These are phyloP conservation scores for Mesorhabditis spiculigera DNA, from an alignment of 2,888 invertebrate genomes.

Conservation along the genomic window DNA sequence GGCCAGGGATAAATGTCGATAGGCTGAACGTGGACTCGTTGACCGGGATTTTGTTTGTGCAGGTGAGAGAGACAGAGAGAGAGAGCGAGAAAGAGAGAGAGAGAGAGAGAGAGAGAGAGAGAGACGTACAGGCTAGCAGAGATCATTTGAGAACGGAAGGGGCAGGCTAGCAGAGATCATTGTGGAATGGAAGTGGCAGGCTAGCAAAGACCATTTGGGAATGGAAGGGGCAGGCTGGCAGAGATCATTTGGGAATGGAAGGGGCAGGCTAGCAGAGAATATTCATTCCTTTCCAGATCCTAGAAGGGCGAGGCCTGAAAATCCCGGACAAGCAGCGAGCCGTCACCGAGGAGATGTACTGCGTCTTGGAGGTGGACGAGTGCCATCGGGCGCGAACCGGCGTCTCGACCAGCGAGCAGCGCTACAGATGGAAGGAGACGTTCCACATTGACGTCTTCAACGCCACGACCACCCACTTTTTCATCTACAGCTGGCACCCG, in stretches of 20 bases:
- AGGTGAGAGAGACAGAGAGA: conserved; percentile 22
- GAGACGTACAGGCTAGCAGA: conserved; percentile 25
- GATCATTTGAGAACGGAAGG: conserved; percentile 26
- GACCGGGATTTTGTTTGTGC: conserved; percentile 50
- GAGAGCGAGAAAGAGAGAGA: conserved; percentile 10
- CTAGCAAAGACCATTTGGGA: background rate
- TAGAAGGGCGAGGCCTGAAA: conserved; percentile 62
- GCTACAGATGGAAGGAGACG: conserved; percentile 86
- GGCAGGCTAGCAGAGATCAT: conserved; percentile 1
- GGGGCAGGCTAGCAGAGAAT: background rate
- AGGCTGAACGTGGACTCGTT: conserved; percentile 44
- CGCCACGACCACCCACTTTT: conserved; percentile 86
- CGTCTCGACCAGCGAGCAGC: conserved; percentile 51
- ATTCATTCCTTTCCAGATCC: conserved; percentile 57
- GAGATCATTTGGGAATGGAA: conserved; percentile 5
- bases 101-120: conserved; percentile 48
- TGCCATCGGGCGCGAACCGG: conserved; percentile 55
- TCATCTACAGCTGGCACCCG: conserved; percentile 98
- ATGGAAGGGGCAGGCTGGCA: conserved; percentile 25
- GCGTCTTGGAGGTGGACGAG: conserved; percentile 78
- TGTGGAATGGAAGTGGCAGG: background rate
- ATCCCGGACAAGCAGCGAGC: conserved; percentile 53
- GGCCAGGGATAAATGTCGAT: conserved; percentile 57
- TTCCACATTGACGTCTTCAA: conserved; percentile 93
- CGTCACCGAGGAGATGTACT: conserved; percentile 76